Percentiles rank a stretch among this genome's conserved stretches.
Evolutionary conservation across 2,113 vertebrate genomes (phyloP).

Genomic region (Catharus minimus): DNA sequence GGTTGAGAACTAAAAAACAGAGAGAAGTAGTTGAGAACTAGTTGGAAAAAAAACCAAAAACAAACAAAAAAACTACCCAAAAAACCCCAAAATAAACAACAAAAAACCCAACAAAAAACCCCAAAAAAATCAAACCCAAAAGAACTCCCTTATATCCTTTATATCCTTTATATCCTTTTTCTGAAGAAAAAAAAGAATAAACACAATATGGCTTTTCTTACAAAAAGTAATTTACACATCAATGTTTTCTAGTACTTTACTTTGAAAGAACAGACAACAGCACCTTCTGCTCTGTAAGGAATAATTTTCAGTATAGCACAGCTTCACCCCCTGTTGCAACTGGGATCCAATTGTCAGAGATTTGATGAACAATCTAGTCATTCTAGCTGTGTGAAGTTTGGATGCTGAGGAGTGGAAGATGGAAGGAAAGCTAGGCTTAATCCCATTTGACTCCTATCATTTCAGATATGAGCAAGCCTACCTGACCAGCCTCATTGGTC

Average conservation of each 20-base stretch:
- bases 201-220: background rate
- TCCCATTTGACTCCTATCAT: background rate
- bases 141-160: too few species aligned
- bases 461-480: slow-evolving; percentile 91
- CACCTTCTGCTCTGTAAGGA: background rate
- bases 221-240: background rate
- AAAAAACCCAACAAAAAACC: too few species aligned
- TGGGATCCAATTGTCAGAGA: background rate
- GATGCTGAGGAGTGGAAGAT: background rate
- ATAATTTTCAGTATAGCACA: background rate
- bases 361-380: background rate
- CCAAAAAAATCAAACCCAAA: background rate
- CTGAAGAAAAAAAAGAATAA: background rate
- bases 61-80: too few species aligned
- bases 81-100: too few species aligned
- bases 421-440: background rate
- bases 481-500: slow-evolving; percentile 85
- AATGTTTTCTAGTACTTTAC: background rate
- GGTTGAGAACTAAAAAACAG: background rate
- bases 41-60: background rate
- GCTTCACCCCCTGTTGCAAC: background rate
- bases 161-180: background rate
- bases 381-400: background rate
- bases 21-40: background rate
- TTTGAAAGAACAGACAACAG: background rate